phyloP scores from a whole-genome alignment of 53 echinoderm and acorn worm species.

The Henricia sp. region DNA sequence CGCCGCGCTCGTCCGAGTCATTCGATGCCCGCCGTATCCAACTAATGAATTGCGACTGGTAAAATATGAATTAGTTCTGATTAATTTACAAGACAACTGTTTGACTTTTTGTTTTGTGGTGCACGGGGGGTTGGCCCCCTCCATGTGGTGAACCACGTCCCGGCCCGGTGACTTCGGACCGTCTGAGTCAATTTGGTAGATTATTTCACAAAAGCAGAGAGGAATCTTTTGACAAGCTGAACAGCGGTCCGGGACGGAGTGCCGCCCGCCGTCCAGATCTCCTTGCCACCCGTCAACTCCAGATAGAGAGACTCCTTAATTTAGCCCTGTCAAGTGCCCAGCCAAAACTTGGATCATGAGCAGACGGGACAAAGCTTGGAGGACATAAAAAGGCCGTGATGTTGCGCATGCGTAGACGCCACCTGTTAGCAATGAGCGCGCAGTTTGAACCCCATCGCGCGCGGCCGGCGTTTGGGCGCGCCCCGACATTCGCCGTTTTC shows the following conservation, averaged over 20 bases:
- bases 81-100: constrained; percentile 58
- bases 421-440: constrained; percentile 55
- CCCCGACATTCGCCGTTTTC: constrained; percentile 22
- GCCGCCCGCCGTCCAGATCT: constrained; percentile 31
- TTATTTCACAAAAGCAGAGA: constrained; percentile 29
- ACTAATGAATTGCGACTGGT: constrained; percentile 53
- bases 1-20: constrained; percentile 18
- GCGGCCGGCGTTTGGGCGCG: constrained; percentile 37
- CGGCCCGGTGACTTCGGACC: constrained; percentile 16
- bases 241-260: constrained; percentile 33
- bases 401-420: constrained; percentile 70
- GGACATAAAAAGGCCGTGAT: neutral
- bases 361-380: neutral
- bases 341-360: too few relatives aligned
- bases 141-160: constrained; percentile 27
- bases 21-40: constrained; percentile 30
- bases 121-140: constrained; percentile 2
- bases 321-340: too few relatives aligned
- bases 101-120: constrained; percentile 30
- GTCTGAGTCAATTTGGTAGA: constrained; percentile 50
- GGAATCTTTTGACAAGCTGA: constrained; percentile 5
- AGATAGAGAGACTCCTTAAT: constrained; percentile 10
- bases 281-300: constrained; percentile 39
- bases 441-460: constrained; percentile 28
- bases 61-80: constrained; percentile 56